Evolutionary conservation across 2,888 invertebrate genomes (phyloP), one percentile per base, ranked within the genome.

Genomic region (Pollenia labialis): DNA sequence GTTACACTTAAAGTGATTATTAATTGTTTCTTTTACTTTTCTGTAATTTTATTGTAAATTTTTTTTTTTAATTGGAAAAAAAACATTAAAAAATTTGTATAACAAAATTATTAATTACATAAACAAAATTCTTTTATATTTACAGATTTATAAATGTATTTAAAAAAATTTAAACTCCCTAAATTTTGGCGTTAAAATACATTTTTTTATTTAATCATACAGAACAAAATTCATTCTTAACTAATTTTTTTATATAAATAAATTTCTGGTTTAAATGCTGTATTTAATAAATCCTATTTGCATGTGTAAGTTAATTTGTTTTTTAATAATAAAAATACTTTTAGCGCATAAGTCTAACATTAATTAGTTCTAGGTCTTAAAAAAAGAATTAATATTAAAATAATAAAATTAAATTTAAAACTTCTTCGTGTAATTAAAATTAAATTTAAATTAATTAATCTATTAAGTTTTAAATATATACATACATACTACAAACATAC

Each of bases 391-490:
- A 68, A 80, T 69, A 75, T 64, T 85, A 52, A 72, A 62, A 72
- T 58, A 81, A 79, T 54, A 62, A 74, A 76, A 74, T 64, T 79
- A 46, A 11, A 58, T 82, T 66, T 23, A 81, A 54, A 75, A 71
- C 40, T n/a, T 77, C 52, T 46, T 44, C 23, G 1, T 72, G 54
- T 85, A 83, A 85, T 50, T 85, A 74, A 68, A 64, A 75, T 69
- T 87, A 76, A 85, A 89, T 89, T 89, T 18, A 71, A 71, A 60
- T 40, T 80, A 89, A 68, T 86, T 85, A 87, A 88, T 88, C 88
- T 91, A 90, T 91, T 90, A 91, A 91, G 71, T 81, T 91, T 84
- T 77, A 66, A 62, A 68, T 72, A 62, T 23, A 32, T 32, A 32
- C 32, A 32, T 32, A 32, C 32, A 32, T 32, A 32, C 32, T 6